Conservation (phyloP, 2,113 vertebrate species). For the Pteruthius melanotis region DNA sequence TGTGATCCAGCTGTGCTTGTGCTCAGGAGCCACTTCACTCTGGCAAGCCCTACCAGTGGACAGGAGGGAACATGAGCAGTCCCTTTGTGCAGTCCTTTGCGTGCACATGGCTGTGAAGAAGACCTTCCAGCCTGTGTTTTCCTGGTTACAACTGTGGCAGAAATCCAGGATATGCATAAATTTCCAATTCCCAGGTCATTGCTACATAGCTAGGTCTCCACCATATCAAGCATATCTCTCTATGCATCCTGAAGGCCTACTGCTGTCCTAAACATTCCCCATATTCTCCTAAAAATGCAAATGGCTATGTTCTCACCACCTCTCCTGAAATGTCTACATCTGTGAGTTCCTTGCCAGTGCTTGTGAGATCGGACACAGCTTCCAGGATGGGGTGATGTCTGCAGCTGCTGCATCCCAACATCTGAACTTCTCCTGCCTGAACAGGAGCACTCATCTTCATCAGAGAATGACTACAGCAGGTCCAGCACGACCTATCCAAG, state of each 20-base stretch:
- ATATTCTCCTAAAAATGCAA: not conserved
- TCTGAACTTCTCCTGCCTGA: not conserved
- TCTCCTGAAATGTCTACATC: not conserved
- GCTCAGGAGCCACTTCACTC: not conserved
- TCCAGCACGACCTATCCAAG: not conserved
- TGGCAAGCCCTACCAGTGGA: rapidly evolving
- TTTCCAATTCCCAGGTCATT: not conserved
- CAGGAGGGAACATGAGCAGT: not conserved
- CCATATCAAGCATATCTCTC: not conserved
- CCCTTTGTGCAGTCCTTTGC: not conserved
- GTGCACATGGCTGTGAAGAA: rapidly evolving
- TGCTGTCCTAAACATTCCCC: not conserved
- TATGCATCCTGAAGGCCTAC: not conserved
- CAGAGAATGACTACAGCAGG: not conserved
- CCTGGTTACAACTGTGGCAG: not conserved
- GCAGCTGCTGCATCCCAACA: not conserved
- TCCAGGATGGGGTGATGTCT: not conserved
- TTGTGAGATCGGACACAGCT: not conserved
- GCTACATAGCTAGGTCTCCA: not conserved
- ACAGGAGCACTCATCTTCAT: not conserved
- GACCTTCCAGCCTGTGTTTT: not conserved
- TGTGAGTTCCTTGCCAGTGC: not conserved
- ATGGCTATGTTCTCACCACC: rapidly evolving
- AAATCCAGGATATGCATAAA: not conserved
- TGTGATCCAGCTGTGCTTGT: not conserved